Percentiles rank a stretch among this genome's conserved stretches.
These are phyloP conservation scores for Conomelus anceps DNA, from an alignment of 2,888 invertebrate genomes.

Conservation along the genomic window DNA sequence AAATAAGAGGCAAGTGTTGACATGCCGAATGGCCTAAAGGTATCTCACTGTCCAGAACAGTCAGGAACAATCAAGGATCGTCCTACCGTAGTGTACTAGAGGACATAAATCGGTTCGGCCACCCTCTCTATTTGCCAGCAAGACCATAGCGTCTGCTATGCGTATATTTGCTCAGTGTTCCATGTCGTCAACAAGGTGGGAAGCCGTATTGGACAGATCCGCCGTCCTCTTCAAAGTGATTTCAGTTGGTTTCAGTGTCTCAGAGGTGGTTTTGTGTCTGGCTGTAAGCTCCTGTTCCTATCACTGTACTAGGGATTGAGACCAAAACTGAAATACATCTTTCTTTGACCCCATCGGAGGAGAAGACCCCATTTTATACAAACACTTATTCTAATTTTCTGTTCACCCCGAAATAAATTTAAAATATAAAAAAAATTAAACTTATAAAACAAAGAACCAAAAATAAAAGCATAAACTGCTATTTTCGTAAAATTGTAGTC, in stretches of 20 bases:
- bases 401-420: no score
- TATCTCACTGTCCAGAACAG: background rate
- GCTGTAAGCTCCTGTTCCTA: background rate
- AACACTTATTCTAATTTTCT: no score
- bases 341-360: no score
- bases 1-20: background rate
- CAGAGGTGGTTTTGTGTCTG: background rate
- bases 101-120: background rate
- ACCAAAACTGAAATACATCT: no score
- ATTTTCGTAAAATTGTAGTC: background rate
- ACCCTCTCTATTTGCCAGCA: background rate
- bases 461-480: no score
- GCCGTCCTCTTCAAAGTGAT: background rate
- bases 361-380: no score
- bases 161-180: background rate
- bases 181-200: background rate
- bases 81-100: background rate
- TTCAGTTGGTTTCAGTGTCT: background rate
- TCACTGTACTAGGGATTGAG: no score
- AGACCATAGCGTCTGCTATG: background rate
- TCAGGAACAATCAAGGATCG: background rate
- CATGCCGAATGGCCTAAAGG: background rate
- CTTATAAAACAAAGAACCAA: no score
- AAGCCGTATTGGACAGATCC: background rate
- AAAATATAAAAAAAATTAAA: no score